These are phyloP conservation scores for Fundulus diaphanus DNA, from an alignment of 2,797 vertebrate genomes.

Conservation along the genomic window DNA sequence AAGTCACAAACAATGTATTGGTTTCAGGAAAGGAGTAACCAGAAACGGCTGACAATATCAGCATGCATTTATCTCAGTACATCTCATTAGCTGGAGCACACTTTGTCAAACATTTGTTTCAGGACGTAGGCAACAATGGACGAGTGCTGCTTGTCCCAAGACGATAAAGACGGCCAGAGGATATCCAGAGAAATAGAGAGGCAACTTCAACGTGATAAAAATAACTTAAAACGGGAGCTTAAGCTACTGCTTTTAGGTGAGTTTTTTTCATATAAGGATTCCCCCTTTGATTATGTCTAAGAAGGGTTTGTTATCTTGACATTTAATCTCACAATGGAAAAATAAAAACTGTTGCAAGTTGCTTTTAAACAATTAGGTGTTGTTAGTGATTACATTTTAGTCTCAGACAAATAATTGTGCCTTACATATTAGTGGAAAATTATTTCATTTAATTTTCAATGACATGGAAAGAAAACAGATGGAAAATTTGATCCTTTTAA, in stretches of 20 bases:
- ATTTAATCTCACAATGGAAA: no score
- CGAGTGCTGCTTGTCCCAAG: conserved; percentile 80
- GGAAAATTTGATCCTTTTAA: background rate
- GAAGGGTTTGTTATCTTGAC: background rate
- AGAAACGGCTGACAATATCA: conserved; percentile 14
- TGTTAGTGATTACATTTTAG: background rate
- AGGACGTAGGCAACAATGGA: conserved; percentile 65
- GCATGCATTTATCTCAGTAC: conserved; percentile 6
- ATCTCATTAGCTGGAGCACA: background rate
- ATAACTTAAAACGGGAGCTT: conserved; percentile 74
- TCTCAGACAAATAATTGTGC: background rate
- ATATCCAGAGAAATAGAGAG: conserved; percentile 86
- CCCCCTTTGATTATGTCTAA: background rate
- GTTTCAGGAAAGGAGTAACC: conserved; percentile 40
- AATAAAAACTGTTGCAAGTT: no score
- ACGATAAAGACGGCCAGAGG: conserved; percentile 77
- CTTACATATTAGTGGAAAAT: background rate
- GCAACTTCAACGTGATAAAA: conserved; percentile 83
- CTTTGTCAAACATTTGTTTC: background rate
- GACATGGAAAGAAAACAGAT: background rate
- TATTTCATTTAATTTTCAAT: no score
- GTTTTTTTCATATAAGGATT: conserved; percentile 44
- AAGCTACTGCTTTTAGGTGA: conserved; percentile 91
- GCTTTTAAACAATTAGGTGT: background rate
- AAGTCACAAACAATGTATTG: conserved; percentile 40